Base-by-base conservation (phyloP, 2,888 invertebrate genomes). In the Gortyna flavago region DNA sequence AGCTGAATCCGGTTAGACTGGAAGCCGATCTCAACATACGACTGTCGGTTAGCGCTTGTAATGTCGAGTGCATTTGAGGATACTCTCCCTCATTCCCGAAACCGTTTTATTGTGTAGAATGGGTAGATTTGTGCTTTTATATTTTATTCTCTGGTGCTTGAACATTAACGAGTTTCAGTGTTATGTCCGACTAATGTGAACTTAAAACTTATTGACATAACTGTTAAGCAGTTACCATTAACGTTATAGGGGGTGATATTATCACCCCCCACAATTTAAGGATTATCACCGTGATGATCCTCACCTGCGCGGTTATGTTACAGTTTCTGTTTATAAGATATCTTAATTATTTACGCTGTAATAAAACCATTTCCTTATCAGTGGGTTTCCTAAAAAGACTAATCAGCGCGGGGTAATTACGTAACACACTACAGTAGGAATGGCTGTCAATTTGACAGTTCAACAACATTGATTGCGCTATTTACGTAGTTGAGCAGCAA, bases 131-230 rank as follows among this genome's bases (percentile, higher is more conserved):
- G 89, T 87, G 87, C 89, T 89, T 88, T 89, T 91, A 91, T 89
- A 90, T 90, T 90, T 90, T 89, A 89, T 86, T 88, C 87, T 87
- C 78, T 83, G 41, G 77, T 79, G 72, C 83, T 83, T 75, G 75
- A 89, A 90, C 86, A 88, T 90, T 93, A 93, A 93, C 91, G 92
- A 93, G 91, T 87, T 85, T 66, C 54, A 80, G 81, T 92, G 89
- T 90, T 91, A 90, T 88, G 89, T 87, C 86, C 72, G 66, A 59
- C 72, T 81, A 76, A 79, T 83, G 81, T 70, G 67, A 70, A 65
- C 51, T 70, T 67, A 77, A 80, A 72, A 76, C 79, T 85, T 82
- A 88, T 86, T 81, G 78, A 75, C 71, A 84, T 82, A 84, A 74
- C 59, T 48, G 38, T 57, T 44, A 69, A 66, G 35, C 18, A 41